Conservation (phyloP, 2,113 vertebrate genomes). For the Pachypanchax playfairii region DNA sequence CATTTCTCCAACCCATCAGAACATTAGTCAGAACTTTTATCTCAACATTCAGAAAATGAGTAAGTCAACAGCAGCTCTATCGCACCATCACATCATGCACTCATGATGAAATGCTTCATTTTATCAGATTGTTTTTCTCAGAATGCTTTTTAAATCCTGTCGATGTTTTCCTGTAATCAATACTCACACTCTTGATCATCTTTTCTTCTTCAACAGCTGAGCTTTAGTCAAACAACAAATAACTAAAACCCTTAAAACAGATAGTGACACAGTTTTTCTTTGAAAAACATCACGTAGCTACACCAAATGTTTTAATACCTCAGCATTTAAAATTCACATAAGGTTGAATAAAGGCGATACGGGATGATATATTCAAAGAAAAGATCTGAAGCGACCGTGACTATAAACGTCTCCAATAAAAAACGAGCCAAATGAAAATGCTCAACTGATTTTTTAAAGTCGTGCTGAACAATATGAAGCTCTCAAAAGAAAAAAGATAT, state of each 20-base stretch:
- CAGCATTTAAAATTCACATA: too few species aligned
- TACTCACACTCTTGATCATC: background rate
- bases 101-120: background rate
- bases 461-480: background rate
- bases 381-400: background rate
- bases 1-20: background rate
- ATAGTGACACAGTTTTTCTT: too few species aligned
- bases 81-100: background rate
- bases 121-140: conserved; percentile 17
- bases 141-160: background rate
- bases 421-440: background rate
- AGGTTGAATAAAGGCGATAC: too few species aligned
- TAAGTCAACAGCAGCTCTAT: background rate
- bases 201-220: background rate
- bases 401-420: conserved; percentile 24
- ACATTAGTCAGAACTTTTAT: background rate
- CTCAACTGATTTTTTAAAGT: too few species aligned
- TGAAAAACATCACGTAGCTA: too few species aligned
- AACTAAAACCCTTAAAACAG: too few species aligned
- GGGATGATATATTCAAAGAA: background rate
- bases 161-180: background rate
- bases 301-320: too few species aligned
- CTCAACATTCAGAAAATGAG: conserved; percentile 2
- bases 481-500: background rate
- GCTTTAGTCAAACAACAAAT: conserved; percentile 10